Base-by-base conservation (phyloP, 2,113 vertebrate species). In the Equus quagga region DNA sequence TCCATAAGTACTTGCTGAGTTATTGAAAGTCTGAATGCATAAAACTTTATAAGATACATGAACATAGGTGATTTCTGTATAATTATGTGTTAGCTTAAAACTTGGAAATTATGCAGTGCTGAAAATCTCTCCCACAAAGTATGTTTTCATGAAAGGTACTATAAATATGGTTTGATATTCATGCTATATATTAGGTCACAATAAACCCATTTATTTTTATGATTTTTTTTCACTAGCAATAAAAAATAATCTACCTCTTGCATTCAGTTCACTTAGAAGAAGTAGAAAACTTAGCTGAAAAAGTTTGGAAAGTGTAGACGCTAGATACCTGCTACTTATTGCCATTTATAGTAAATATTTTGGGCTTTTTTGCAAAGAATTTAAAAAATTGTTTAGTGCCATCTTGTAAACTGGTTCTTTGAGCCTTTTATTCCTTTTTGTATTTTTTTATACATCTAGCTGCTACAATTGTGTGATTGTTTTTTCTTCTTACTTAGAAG, bases 401-500 rank as follows among this genome's bases (percentile, higher is more conserved):
- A 56, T 93, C 54, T 96, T 87, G 9, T 79, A 78, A 86, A 93
- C 9, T 93, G 15, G 33, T 87, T 85, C 60, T 64, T 49, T 91
- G 41, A 87, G n/a, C 31, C 19, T 80, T 73, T 88, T 87, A 49
- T 90, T 69, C 6, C 36, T 87, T 91, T 60, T 75, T 44, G 12
- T 76, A 54, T 15, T 70, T 70, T 95, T 95, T 79, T 54, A 31
- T 87, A 60, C 33, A 31, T 80, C 41, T 84, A 19, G 6, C 83
- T 69, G 92, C 78, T 70, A 51, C 14, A 91, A 2, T 65, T 95
- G 2, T 79, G 14, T 98, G 92, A 70, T 79, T 94, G 17, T 4
- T 15, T 33, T 78, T 93, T 94, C 36, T 75, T 33, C 46, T 60
- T 28, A 51, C n/a, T 97, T 97, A 99, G 99, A 89, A 98, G 98